These are phyloP conservation scores for Furcifer pardalis DNA, from an alignment of 2,797 vertebrate genomes.

Conservation along the genomic window DNA sequence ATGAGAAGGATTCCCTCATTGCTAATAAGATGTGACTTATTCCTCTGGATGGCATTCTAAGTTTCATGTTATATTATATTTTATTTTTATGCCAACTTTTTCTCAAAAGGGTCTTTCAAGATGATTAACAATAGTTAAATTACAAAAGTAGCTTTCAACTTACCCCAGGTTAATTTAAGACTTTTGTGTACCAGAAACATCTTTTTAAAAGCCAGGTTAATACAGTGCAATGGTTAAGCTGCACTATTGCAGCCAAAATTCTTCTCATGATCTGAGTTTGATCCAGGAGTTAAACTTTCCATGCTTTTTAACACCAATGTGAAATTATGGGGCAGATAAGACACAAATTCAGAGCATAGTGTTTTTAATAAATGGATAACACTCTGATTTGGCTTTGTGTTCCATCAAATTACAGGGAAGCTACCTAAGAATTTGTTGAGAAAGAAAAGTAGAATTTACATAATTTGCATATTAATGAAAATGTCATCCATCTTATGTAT, in stretches of 20 bases:
- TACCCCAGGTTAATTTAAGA: not conserved
- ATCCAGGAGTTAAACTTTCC: too few relatives aligned
- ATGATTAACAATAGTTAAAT: not conserved
- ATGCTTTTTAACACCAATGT: too few relatives aligned
- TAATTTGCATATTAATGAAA: not conserved
- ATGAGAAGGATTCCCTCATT: slow-evolving; percentile 54
- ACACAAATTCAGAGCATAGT: too few relatives aligned
- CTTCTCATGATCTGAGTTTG: too few relatives aligned
- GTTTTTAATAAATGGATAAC: not conserved
- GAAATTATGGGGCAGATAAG: too few relatives aligned
- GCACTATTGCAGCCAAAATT: too few relatives aligned
- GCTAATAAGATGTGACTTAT: slow-evolving; percentile 60
- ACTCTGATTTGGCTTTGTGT: not conserved
- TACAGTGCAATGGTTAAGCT: too few relatives aligned
- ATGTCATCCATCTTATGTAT: not conserved
- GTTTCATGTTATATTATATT: not conserved
- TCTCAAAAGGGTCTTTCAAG: not conserved
- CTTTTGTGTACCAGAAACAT: not conserved
- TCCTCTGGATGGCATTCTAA: not conserved
- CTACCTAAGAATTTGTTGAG: not conserved
- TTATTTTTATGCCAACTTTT: not conserved
- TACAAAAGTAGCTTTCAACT: not conserved
- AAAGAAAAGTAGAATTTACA: not conserved
- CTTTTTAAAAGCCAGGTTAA: not conserved
- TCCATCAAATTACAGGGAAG: not conserved